phyloP scores from a whole-genome alignment of 2,113 vertebrate species.

The Callospermophilus lateralis region DNA sequence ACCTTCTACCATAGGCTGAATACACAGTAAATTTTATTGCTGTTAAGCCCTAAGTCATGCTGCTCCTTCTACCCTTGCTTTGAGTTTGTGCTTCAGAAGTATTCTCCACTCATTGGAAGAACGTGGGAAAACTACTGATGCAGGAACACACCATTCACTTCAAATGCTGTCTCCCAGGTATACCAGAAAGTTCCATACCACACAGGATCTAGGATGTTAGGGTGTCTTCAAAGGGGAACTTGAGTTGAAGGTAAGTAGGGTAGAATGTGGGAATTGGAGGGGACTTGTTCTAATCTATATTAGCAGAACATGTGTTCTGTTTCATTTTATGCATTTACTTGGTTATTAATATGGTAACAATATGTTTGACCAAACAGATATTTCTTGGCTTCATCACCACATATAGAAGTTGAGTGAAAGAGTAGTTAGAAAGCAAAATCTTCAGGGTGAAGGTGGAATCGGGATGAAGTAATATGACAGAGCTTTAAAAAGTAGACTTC shows the following conservation, averaged over 20 bases:
- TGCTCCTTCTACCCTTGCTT: not conserved
- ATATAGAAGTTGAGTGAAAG: not conserved
- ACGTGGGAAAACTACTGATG: not conserved
- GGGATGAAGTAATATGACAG: not conserved
- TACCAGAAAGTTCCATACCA: not conserved
- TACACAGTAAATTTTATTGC: not conserved
- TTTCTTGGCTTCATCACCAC: not conserved
- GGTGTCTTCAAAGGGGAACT: not conserved
- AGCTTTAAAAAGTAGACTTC: not conserved
- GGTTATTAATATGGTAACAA: not conserved
- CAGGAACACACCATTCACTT: not conserved
- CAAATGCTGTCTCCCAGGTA: not conserved
- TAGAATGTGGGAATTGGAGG: not conserved
- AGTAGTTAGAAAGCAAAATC: not conserved
- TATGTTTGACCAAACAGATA: not conserved
- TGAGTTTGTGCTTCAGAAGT: not conserved
- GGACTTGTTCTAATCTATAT: not conserved
- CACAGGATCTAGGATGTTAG: not conserved
- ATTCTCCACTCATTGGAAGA: not conserved
- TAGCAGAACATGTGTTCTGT: not conserved
- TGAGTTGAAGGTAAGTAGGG: not conserved
- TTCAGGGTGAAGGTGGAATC: not conserved
- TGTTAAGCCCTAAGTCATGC: not conserved
- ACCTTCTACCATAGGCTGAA: not conserved
- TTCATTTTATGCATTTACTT: not conserved